Evolutionary conservation across 2,797 vertebrate species (phyloP), one percentile per base, ranked within the genome.

Genomic region (Platalea minor): DNA sequence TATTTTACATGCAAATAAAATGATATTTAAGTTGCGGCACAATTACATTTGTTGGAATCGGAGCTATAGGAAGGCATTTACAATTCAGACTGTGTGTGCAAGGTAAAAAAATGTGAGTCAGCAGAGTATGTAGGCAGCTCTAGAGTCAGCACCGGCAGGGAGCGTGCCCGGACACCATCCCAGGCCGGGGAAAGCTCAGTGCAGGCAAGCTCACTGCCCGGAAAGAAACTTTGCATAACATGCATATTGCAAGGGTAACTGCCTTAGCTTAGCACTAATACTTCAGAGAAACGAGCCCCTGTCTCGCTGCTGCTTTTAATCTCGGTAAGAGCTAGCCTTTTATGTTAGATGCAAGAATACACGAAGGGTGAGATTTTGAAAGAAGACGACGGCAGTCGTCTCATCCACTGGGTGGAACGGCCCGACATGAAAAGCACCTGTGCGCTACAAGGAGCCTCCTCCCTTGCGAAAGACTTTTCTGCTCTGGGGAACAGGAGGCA

Each of bases 11-110:
- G 41, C 56, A 69, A 92, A 65, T 79, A 68, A 77, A 91, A 83
- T 75, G 16, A 69, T 26, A 50, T 37, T 23, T 45, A 70, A 53
- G 37, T 63, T 63, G 63, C 3, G 6, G 73, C 69, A 64, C 64
- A 79, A 91, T 83, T 83, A 77, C 73, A 65, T 97, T 93, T 87
- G 68, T 88, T 78, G 83, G 50, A 96, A 89, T n/a, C 35, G 50
- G 70, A 81, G 83, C 86, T 65, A 57, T n/a, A 93, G 81, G 61
- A 95, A 95, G 60, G 73, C 41, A 57, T 91, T 96, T 90, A 60
- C 10, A 94, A 91, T 31, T 81, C 69, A 65, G 33, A 26, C 31
- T 59, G 12, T 21, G 68, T 16, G 89, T 83, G 53, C 35, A 61
- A 93, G 51, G 26, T 31, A 45, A 86, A 85, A 91, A 61, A 68